Evolutionary conservation across 2,888 invertebrate species (phyloP).

Genomic region (Drosophila falleni): DNA sequence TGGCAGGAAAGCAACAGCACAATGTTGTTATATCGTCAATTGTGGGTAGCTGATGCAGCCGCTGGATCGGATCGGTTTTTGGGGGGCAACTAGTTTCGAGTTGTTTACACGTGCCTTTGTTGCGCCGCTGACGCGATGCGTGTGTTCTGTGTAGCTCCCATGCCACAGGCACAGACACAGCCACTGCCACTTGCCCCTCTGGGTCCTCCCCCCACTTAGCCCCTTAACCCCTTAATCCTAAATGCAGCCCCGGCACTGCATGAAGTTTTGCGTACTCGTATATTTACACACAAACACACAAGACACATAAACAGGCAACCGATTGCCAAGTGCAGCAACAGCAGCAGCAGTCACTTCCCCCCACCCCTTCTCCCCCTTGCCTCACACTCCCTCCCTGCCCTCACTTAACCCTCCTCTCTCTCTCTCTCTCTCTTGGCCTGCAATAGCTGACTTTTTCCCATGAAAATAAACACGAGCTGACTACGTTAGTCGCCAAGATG

Average conservation of each 20-base stretch:
- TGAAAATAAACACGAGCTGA: constrained; percentile 76
- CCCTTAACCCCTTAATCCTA: background rate
- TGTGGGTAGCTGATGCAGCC: constrained; percentile 52
- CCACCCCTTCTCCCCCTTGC: background rate
- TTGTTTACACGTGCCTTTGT: constrained; percentile 81
- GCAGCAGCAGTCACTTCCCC: constrained; percentile 3
- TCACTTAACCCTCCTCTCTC: too few relatives aligned
- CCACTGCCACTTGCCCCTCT: background rate
- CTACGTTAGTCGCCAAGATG: constrained; percentile 75
- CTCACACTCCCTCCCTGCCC: background rate
- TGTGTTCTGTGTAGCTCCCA: constrained; percentile 58
- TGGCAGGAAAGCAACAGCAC: constrained; percentile 34
- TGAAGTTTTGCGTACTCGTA: constrained; percentile 79
- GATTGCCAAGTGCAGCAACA: constrained; percentile 68
- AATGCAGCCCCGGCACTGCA: constrained; percentile 60
- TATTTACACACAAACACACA: constrained; percentile 78
- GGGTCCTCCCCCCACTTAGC: background rate
- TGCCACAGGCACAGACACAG: background rate
- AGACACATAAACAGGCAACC: constrained; percentile 51
- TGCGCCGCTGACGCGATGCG: constrained; percentile 76
- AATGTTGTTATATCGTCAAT: constrained; percentile 73
- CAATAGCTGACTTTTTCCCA: constrained; percentile 71
- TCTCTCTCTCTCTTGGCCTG: background rate
- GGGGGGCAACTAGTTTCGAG: constrained; percentile 66
- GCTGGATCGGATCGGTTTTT: constrained; percentile 34